phyloP scores from a whole-genome alignment of 2,888 invertebrate species.

The Diarsia dahlii region DNA sequence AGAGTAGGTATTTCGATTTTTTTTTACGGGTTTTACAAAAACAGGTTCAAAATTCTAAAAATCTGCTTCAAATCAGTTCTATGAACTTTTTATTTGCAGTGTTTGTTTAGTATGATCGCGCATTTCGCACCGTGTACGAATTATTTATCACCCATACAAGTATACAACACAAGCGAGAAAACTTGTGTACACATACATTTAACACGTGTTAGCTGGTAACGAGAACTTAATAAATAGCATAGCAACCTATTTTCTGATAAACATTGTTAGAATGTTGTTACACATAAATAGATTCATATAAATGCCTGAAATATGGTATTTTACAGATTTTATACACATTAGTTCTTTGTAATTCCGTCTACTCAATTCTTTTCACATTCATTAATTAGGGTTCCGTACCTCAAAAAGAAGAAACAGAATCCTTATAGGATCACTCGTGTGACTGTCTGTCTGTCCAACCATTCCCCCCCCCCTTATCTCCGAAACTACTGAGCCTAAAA shows the following conservation, averaged over 20 bases:
- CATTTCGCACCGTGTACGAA: constrained; percentile 25
- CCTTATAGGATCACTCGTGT: no score
- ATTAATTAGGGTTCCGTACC: no score
- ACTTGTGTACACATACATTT: constrained; percentile 52
- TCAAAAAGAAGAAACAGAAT: no score
- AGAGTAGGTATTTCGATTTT: no score
- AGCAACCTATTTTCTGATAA: constrained; percentile 37
- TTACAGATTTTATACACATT: no score
- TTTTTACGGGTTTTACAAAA: not conserved
- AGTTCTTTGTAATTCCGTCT: no score
- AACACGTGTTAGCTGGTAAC: constrained; percentile 47
- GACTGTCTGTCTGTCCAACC: no score
- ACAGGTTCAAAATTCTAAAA: not conserved
- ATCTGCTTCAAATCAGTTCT: constrained; percentile 17
- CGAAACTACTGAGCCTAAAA: no score
- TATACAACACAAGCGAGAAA: constrained; percentile 41
- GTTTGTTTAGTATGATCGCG: constrained; percentile 24
- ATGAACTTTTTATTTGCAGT: constrained; percentile 35
- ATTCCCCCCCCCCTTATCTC: no score
- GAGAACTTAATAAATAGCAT: constrained; percentile 37
- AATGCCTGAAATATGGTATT: no score
- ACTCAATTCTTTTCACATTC: no score
- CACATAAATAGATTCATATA: no score
- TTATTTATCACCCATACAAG: constrained; percentile 42
- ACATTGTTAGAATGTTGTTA: constrained; percentile 22